Conservation (phyloP, 1,140 invertebrate species). For the Calycopis cecrops region DNA sequence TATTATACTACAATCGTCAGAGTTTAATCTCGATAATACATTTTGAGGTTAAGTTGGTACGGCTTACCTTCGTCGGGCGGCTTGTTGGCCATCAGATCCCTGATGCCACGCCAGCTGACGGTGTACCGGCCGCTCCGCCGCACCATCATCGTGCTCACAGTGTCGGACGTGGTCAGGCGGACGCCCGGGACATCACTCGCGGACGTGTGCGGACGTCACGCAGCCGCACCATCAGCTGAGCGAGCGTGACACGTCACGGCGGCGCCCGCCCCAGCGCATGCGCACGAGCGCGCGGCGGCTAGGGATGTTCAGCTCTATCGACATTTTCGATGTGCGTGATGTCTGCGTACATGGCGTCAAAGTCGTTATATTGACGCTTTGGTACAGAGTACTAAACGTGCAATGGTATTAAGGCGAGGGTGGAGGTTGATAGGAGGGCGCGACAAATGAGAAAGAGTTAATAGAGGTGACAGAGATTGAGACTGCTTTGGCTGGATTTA, state of each 20-base stretch:
- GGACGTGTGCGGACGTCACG: constrained; percentile 51
- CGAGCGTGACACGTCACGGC: constrained; percentile 46
- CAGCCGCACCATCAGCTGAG: constrained; percentile 57
- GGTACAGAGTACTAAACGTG: neutral
- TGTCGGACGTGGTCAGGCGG: constrained; percentile 18
- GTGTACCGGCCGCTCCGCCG: constrained; percentile 71
- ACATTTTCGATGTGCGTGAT: neutral
- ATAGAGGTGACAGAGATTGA: too few relatives aligned
- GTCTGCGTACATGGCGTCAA: neutral
- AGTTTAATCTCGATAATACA: constrained; percentile 1
- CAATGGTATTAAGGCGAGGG: too few relatives aligned
- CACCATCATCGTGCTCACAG: constrained; percentile 61
- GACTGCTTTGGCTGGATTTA: too few relatives aligned
- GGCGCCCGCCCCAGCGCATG: constrained; percentile 56
- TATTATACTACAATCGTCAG: too few relatives aligned
- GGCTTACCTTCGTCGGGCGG: constrained; percentile 70
- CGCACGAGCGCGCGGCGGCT: constrained; percentile 32
- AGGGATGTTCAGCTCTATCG: constrained; percentile 3
- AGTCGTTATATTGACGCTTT: neutral
- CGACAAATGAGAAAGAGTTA: too few relatives aligned
- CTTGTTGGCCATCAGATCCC: constrained; percentile 64
- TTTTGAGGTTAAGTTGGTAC: constrained; percentile 24
- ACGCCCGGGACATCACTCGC: constrained; percentile 30
- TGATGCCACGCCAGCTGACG: constrained; percentile 69
- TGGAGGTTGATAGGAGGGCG: too few relatives aligned